Evolutionary conservation across 2,113 vertebrate genomes (phyloP).

Genomic region (Bagarius yarrelli): DNA sequence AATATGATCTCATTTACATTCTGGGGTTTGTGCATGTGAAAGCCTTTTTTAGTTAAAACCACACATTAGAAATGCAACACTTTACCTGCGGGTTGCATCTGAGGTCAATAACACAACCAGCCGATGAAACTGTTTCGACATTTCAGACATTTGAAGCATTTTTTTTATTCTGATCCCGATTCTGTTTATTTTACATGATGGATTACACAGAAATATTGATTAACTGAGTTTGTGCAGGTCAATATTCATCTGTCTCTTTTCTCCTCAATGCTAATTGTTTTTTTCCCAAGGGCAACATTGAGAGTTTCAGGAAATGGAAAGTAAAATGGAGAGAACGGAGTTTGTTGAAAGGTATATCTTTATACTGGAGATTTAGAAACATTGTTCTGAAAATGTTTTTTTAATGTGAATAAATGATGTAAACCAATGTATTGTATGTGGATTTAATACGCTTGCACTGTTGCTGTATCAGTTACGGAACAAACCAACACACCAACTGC

Average conservation of each 20-base stretch:
- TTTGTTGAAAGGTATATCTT: not conserved
- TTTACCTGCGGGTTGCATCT: not conserved
- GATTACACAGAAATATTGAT: not conserved
- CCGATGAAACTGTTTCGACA: not conserved
- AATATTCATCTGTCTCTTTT: not conserved
- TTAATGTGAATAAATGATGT: too few species aligned
- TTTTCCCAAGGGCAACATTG: not conserved
- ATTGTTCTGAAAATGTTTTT: too few species aligned
- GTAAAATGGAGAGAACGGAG: not conserved
- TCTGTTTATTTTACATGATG: not conserved
- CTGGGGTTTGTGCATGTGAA: not conserved
- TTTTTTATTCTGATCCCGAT: not conserved
- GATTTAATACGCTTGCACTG: too few species aligned
- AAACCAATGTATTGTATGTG: too few species aligned
- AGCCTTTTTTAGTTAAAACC: not conserved
- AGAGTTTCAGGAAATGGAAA: not conserved
- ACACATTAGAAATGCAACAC: slow-evolving; percentile 11
- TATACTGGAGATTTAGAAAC: too few species aligned
- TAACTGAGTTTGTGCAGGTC: not conserved
- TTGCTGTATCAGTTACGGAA: too few species aligned
- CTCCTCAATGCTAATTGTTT: not conserved
- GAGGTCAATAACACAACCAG: not conserved
- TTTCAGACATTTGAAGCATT: not conserved
- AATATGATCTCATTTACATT: not conserved
- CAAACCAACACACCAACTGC: too few species aligned